phyloP scores from a whole-genome alignment of 2,113 vertebrate genomes.

The Meriones unguiculatus region DNA sequence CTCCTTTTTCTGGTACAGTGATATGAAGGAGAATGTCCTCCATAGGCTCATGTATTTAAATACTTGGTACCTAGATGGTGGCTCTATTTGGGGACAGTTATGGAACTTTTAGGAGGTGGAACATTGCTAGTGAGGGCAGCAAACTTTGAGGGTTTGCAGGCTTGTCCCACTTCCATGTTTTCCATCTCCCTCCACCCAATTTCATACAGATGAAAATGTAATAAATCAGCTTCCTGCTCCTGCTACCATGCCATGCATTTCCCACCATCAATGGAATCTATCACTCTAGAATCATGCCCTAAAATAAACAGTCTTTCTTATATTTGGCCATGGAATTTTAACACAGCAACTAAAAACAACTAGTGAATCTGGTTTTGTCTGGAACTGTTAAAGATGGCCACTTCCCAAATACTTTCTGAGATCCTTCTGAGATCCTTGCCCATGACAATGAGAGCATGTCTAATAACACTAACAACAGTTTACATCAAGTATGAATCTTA shows the following conservation, averaged over 20 bases:
- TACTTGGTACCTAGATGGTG: neutral
- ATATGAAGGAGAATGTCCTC: neutral
- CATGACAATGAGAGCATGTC: neutral
- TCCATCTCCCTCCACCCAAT: too few species aligned
- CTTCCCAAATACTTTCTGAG: conserved; percentile 31
- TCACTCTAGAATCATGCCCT: neutral
- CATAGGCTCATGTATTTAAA: neutral
- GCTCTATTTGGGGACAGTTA: neutral
- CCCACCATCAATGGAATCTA: neutral
- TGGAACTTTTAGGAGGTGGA: neutral
- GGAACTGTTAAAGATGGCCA: conserved; percentile 24
- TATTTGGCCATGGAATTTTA: neutral
- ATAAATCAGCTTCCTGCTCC: neutral
- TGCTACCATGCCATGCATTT: neutral
- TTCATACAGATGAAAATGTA: neutral
- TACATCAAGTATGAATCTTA: neutral
- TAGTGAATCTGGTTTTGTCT: conserved; percentile 33
- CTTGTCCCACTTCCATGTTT: neutral
- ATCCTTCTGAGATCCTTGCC: neutral
- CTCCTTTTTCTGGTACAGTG: conserved; percentile 33
- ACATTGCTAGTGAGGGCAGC: neutral
- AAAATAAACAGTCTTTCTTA: neutral
- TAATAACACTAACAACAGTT: neutral
- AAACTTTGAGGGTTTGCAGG: neutral
- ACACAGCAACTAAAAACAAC: neutral